Evolutionary conservation across 2,797 vertebrate genomes (phyloP).

Genomic region (Myripristis murdjan): DNA sequence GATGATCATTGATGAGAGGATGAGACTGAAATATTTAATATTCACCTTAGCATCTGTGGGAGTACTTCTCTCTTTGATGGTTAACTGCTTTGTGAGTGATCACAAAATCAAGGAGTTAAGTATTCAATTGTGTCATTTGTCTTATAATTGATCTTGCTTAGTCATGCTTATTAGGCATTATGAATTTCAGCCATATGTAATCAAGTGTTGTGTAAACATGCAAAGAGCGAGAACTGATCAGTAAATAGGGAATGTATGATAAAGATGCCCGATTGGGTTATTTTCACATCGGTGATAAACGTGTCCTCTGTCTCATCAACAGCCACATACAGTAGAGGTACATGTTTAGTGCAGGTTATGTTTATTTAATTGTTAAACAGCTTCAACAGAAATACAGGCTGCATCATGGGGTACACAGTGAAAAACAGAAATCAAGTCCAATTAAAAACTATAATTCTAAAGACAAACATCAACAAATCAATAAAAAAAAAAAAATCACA

Average conservation of each 20-base stretch:
- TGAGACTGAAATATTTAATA: slow-evolving; percentile 71
- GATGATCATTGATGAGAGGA: slow-evolving; percentile 67
- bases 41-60: slow-evolving; percentile 76
- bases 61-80: slow-evolving; percentile 68
- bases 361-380: slow-evolving; percentile 80
- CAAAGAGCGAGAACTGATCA: slow-evolving; percentile 28
- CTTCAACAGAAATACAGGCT: slow-evolving; percentile 58
- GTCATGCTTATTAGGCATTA: neutral
- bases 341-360: slow-evolving; percentile 73
- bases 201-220: slow-evolving; percentile 32
- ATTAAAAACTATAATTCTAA: slow-evolving; percentile 41
- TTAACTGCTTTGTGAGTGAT: slow-evolving; percentile 70
- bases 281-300: neutral
- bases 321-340: slow-evolving; percentile 79
- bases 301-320: slow-evolving; percentile 62
- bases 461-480: slow-evolving; percentile 51
- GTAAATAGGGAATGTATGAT: slow-evolving; percentile 4
- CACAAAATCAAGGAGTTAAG: slow-evolving; percentile 35
- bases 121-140: slow-evolving; percentile 19
- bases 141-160: slow-evolving; percentile 1
- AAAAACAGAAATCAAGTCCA: slow-evolving; percentile 56
- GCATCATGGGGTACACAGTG: slow-evolving; percentile 61
- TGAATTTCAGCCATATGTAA: neutral
- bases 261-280: slow-evolving; percentile 27
- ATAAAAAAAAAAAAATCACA: slow-evolving; percentile 47